A percentile compares a stretch with the other conserved stretches of the same genome.
Conservation (phyloP, 2,797 vertebrate genomes). For the Galago senegalensis region DNA sequence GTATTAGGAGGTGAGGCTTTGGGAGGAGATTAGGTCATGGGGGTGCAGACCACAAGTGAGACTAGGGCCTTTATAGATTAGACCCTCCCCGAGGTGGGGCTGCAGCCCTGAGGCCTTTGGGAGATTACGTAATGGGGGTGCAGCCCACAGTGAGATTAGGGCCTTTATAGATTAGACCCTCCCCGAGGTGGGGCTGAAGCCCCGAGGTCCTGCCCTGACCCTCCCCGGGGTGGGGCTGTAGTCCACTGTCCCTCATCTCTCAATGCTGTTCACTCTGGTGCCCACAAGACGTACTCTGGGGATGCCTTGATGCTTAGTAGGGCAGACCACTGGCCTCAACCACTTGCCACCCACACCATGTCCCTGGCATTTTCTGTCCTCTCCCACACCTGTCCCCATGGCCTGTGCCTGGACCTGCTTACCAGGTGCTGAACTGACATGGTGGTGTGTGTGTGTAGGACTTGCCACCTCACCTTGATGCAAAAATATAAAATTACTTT, state of each 20-base stretch:
- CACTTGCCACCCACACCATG: neutral
- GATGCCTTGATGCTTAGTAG: neutral
- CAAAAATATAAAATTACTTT: neutral
- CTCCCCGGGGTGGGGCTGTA: neutral
- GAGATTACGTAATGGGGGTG: neutral
- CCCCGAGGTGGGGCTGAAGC: neutral
- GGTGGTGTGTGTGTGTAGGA: neutral
- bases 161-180: neutral
- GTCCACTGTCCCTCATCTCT: neutral
- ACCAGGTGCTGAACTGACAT: neutral
- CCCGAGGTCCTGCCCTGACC: neutral
- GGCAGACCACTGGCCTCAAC: neutral
- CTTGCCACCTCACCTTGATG: neutral
- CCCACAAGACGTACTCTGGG: neutral
- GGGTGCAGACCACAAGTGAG: neutral
- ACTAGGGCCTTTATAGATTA: neutral
- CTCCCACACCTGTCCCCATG: neutral
- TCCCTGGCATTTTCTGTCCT: neutral
- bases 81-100: neutral
- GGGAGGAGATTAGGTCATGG: neutral
- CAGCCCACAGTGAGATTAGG: neutral
- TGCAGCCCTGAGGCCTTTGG: neutral
- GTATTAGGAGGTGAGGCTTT: no score
- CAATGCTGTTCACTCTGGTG: neutral
- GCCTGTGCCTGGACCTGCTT: neutral